phyloP scores from a whole-genome alignment of 2,113 vertebrate species.

The Rhynchomys soricoides region DNA sequence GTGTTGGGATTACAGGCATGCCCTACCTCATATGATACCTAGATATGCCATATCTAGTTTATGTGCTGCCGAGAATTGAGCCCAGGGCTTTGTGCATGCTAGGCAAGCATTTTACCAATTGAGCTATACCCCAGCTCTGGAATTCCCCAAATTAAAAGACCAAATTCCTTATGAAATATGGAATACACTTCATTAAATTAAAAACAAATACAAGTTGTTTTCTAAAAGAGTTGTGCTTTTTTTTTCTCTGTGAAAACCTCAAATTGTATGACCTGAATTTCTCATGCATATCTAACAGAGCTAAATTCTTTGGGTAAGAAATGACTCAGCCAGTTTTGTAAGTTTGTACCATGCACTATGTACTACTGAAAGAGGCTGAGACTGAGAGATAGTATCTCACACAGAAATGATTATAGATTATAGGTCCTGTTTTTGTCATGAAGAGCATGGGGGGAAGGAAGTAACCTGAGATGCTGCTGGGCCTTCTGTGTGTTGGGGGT shows the following conservation, averaged over 20 bases:
- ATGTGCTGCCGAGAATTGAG: background rate
- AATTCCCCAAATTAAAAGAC: background rate
- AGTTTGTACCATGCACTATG: too few species aligned
- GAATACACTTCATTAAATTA: background rate
- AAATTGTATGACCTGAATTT: background rate
- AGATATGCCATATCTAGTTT: background rate
- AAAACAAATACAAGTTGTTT: background rate
- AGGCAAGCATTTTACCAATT: background rate
- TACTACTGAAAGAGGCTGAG: background rate
- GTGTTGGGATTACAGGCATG: background rate
- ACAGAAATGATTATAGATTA: background rate
- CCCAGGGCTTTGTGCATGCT: background rate
- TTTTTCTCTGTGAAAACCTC: background rate
- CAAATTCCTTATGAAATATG: background rate
- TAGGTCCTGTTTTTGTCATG: background rate
- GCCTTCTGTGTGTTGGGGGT: too few species aligned
- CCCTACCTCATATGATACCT: too few species aligned
- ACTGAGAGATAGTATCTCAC: background rate
- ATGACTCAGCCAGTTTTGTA: background rate
- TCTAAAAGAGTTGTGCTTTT: background rate
- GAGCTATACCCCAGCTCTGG: background rate
- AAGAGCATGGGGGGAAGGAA: too few species aligned
- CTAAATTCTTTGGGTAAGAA: background rate
- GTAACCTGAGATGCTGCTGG: fast-evolving
- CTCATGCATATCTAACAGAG: background rate